phyloP scores from a whole-genome alignment of 2,113 vertebrate genomes.

The Athene cunicularia region DNA sequence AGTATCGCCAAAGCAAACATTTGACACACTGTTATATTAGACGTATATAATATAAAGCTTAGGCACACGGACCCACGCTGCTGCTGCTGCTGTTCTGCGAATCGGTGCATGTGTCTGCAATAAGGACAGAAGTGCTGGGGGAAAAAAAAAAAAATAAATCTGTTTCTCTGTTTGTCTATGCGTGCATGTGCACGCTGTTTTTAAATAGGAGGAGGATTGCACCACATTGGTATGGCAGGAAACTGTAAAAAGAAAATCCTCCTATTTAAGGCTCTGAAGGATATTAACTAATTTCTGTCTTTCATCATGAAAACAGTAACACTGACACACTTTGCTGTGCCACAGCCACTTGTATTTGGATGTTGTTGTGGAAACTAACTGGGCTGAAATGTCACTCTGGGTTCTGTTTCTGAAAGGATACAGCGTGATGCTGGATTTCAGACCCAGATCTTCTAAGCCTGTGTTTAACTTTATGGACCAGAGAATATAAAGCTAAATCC shows the following conservation, averaged over 20 bases:
- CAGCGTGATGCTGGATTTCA: not conserved
- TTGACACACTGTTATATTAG: constrained; percentile 67
- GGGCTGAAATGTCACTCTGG: not conserved
- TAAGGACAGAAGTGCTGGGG: constrained; percentile 40
- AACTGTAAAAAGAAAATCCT: not conserved
- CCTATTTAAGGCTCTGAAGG: not conserved
- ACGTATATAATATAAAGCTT: constrained; percentile 55
- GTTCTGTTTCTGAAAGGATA: not conserved
- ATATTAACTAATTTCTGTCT: not conserved
- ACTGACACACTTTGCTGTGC: not conserved
- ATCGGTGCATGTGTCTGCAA: constrained; percentile 21
- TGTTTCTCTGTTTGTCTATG: constrained; percentile 27
- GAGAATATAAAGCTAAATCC: not conserved
- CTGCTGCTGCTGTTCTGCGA: constrained; percentile 22
- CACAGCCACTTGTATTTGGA: not conserved
- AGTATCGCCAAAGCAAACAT: constrained; percentile 74
- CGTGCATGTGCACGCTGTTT: not conserved
- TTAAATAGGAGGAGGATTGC: not conserved
- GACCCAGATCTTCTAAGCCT: not conserved
- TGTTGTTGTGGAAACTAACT: constrained; percentile 7
- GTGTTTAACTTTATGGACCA: not conserved
- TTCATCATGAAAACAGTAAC: not conserved
- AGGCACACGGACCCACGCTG: constrained; percentile 6
- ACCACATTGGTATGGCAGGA: not conserved
- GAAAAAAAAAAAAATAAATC: constrained; percentile 50